phyloP scores from a whole-genome alignment of 2,797 vertebrate genomes.

The Crocodylus rhombifer region DNA sequence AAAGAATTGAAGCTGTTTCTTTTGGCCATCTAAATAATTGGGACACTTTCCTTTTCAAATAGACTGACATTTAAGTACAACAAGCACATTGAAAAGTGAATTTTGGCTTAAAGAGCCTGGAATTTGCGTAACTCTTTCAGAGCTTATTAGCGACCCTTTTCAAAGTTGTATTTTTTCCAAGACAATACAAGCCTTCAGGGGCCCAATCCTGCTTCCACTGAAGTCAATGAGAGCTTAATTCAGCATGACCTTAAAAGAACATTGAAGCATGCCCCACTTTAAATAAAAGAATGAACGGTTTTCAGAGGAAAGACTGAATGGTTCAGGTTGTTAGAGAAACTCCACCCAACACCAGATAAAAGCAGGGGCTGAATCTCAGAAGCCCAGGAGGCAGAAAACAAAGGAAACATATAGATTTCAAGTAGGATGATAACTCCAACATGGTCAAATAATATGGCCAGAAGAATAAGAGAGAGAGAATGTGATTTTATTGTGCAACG shows the following conservation, averaged over 20 bases:
- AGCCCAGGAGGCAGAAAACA: not conserved
- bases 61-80: slow-evolving; percentile 70
- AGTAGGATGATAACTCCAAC: not conserved
- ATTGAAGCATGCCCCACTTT: not conserved
- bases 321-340: slow-evolving; percentile 14
- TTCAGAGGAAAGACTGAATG: not conserved
- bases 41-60: slow-evolving; percentile 76
- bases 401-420: not conserved
- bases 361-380: not conserved
- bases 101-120: slow-evolving; percentile 48
- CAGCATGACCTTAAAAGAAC: not conserved
- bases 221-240: slow-evolving; percentile 19
- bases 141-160: slow-evolving; percentile 42
- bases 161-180: slow-evolving; percentile 9
- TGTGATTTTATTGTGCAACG: not conserved
- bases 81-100: slow-evolving; percentile 71
- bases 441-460: no score
- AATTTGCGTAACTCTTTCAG: slow-evolving; percentile 62
- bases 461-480: not conserved
- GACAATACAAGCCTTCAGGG: slow-evolving; percentile 41
- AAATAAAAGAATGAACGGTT: not conserved
- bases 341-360: not conserved
- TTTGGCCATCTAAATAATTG: slow-evolving; percentile 77
- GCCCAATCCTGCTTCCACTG: not conserved
- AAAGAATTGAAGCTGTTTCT: slow-evolving; percentile 79